Evolutionary conservation across 1,140 invertebrate genomes (phyloP).

Genomic region (Sweltsa coloradensis): DNA sequence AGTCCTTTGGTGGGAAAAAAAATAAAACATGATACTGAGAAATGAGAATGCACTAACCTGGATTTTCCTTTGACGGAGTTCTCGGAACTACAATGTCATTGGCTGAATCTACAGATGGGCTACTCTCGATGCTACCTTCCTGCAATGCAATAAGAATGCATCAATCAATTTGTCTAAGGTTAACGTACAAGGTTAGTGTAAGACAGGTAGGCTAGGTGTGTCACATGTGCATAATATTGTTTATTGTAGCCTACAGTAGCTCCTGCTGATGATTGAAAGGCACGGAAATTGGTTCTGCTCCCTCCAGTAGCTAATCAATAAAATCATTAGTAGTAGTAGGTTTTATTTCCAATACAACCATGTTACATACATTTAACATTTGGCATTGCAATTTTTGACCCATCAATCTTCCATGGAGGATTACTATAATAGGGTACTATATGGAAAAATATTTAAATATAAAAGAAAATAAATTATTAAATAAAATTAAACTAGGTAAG

Average conservation of each 20-base stretch:
- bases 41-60: not conserved
- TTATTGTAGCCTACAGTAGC: not conserved
- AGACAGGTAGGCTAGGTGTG: not conserved
- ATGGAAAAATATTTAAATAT: no score
- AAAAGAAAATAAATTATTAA: no score
- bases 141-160: conserved; percentile 11
- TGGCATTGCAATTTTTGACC: no score
- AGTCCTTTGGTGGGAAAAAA: no score
- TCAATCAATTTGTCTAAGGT: not conserved
- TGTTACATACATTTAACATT: no score
- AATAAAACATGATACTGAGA: not conserved
- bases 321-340: no score
- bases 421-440: no score
- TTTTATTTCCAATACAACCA: no score
- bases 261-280: not conserved
- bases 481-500: no score
- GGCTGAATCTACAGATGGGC: conserved; percentile 34
- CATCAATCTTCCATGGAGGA: no score
- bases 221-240: not conserved
- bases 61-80: conserved; percentile 16
- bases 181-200: not conserved
- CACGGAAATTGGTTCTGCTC: not conserved
- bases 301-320: not conserved
- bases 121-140: conserved; percentile 46
- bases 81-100: conserved; percentile 32